Conservation (phyloP, 2,888 invertebrate species). For the Idaea dimidiata region DNA sequence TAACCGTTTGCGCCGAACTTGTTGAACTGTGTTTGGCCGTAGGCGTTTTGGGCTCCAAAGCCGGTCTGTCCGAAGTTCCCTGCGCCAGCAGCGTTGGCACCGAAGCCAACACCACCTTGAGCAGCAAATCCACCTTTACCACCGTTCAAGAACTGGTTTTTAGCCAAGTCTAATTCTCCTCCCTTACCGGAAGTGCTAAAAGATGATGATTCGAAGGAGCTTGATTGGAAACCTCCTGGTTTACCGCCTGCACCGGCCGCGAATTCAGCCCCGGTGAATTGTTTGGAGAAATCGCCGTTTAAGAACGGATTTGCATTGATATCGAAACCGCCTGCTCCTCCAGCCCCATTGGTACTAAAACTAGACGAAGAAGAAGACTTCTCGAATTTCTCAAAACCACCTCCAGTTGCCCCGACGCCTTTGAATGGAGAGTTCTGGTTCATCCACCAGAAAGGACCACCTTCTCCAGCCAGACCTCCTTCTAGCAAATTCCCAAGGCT, state of each 20-base stretch:
- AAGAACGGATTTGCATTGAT: slow-evolving; percentile 16
- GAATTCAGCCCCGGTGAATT: slow-evolving; percentile 21
- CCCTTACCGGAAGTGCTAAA: slow-evolving; percentile 46
- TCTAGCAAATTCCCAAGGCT: slow-evolving; percentile 50
- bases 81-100: slow-evolving; percentile 24
- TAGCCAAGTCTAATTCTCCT: slow-evolving; percentile 52
- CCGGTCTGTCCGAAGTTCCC: slow-evolving; percentile 16
- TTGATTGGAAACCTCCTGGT: slow-evolving; percentile 40
- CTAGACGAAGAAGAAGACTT: slow-evolving; percentile 51
- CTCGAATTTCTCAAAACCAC: slow-evolving; percentile 60
- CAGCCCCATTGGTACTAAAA: slow-evolving; percentile 43
- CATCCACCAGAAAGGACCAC: slow-evolving; percentile 82
- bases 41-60: slow-evolving; percentile 21
- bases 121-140: slow-evolving; percentile 27
- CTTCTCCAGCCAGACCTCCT: slow-evolving; percentile 50
- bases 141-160: slow-evolving; percentile 59
- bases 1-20: slow-evolving; percentile 48
- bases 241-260: slow-evolving; percentile 17
- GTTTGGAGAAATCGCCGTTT: slow-evolving; percentile 24
- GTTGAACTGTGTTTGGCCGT: slow-evolving; percentile 28
- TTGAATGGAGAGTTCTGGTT: slow-evolving; percentile 81
- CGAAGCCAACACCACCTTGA: slow-evolving; percentile 22
- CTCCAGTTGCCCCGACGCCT: slow-evolving; percentile 49
- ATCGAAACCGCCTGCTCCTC: slow-evolving; percentile 36
- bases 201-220: slow-evolving; percentile 53